Evolutionary conservation across 2,888 invertebrate genomes (phyloP), one percentile per base, ranked within the genome.

Genomic region (Helobdella robusta): DNA sequence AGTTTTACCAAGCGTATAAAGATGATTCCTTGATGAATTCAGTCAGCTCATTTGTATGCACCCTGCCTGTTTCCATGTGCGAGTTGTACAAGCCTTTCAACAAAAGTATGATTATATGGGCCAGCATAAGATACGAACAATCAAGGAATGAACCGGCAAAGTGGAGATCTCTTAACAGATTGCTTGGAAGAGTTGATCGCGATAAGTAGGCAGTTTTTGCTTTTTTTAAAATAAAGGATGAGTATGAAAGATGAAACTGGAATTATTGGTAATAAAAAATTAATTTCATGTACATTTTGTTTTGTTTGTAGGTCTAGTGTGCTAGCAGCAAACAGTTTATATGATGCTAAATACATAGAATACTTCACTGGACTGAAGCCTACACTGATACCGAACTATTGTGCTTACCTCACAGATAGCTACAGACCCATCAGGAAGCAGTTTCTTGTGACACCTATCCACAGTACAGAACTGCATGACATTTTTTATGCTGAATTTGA

Each of bases 321-420:
- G 25, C 48, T 72, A 18, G 72, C 70, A 23, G 72, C 71, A n/a
- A 72, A 72, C 56, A 72, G 72, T 59, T 62, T 72, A 8, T 72
- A 72, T 48, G 72, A 72, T 56, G 68, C 70, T 6, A 69, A 70
- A 52, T 72, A 72, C 65, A 70, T 72, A 11, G 68, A 72, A 48
- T 72, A 72, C 61, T 72, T 72, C 67, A 70, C 71, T 6, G 72
- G 72, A 15, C 28, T 70, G 5, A 64, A 67, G 32, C 67, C 69
- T 1, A 30, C 64, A n/a, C 32, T 72, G 3, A 36, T 72, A 15
- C 72, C 72, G 25, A 72, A 69, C 66, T 70, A 66, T 60, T 70
- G 69, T 62, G 69, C 63, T 28, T 72, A 72, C 59, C 48, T 72
- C 2, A n/a, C 46, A 2, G 66, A 68, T 56, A 46, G 66, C 11